Evolutionary conservation across 2,113 vertebrate genomes (phyloP).

Genomic region (Patagioenas fasciata): DNA sequence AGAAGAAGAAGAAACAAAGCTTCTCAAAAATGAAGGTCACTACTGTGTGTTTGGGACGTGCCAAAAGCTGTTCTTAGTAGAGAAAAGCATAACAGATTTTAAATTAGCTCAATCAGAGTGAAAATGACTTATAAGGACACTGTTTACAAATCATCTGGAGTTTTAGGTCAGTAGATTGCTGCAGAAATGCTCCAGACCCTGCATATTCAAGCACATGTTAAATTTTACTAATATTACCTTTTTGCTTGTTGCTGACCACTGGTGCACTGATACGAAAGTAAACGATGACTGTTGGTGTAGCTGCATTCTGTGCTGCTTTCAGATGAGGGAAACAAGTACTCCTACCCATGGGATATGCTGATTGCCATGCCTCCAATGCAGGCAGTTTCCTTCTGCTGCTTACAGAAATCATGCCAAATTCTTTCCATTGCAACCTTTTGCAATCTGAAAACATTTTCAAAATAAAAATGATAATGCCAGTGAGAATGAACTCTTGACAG

Average conservation of each 20-base stretch:
- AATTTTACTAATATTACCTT: background rate
- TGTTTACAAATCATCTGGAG: background rate
- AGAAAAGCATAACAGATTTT: background rate
- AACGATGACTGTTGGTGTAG: background rate
- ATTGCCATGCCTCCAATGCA: slow-evolving; percentile 17
- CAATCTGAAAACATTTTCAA: slow-evolving; percentile 37
- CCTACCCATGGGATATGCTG: background rate
- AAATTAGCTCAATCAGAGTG: background rate
- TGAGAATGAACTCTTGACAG: slow-evolving; percentile 50
- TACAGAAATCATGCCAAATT: background rate
- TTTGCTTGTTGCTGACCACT: background rate
- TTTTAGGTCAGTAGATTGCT: background rate
- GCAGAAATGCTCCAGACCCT: background rate
- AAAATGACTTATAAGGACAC: background rate
- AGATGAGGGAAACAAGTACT: background rate
- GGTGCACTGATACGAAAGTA: background rate
- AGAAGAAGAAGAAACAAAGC: background rate
- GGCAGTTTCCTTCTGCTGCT: background rate
- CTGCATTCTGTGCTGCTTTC: background rate
- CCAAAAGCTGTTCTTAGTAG: background rate
- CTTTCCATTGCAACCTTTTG: slow-evolving; percentile 9
- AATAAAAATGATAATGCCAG: slow-evolving; percentile 52
- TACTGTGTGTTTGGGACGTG: background rate
- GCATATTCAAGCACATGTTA: background rate
- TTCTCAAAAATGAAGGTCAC: background rate